Conservation (phyloP, 2,888 invertebrate genomes). For the Eilema griseolum region DNA sequence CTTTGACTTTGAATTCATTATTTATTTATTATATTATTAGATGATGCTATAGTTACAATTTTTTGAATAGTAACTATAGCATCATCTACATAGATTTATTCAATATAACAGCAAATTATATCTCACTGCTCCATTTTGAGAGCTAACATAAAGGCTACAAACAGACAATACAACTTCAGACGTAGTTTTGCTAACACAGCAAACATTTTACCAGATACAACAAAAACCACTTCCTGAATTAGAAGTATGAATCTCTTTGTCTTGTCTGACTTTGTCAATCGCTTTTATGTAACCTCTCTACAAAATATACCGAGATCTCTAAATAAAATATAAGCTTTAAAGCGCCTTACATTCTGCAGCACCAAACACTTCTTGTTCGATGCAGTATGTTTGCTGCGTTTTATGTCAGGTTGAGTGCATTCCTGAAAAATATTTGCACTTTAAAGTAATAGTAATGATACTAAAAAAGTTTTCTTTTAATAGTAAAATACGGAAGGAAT, state of each 20-base stretch:
- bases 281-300: neutral
- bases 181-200: neutral
- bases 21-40: too few species aligned
- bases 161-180: neutral
- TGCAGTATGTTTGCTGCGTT: conserved; percentile 9
- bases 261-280: conserved; percentile 4
- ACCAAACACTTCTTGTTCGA: conserved; percentile 7
- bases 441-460: neutral
- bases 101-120: neutral
- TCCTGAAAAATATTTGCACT: conserved; percentile 7
- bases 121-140: neutral
- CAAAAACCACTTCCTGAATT: neutral
- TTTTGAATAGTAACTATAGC: too few species aligned
- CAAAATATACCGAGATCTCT: neutral
- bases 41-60: too few species aligned
- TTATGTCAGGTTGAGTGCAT: conserved; percentile 8
- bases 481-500: neutral
- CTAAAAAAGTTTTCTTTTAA: neutral
- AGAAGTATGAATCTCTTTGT: conserved; percentile 5
- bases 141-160: neutral
- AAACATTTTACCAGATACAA: neutral
- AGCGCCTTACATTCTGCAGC: conserved; percentile 1
- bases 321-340: conserved; percentile 8
- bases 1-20: too few species aligned
- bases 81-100: too few species aligned